Base-by-base conservation (phyloP, 2,888 invertebrate genomes). In the Parnassius mnemosyne region DNA sequence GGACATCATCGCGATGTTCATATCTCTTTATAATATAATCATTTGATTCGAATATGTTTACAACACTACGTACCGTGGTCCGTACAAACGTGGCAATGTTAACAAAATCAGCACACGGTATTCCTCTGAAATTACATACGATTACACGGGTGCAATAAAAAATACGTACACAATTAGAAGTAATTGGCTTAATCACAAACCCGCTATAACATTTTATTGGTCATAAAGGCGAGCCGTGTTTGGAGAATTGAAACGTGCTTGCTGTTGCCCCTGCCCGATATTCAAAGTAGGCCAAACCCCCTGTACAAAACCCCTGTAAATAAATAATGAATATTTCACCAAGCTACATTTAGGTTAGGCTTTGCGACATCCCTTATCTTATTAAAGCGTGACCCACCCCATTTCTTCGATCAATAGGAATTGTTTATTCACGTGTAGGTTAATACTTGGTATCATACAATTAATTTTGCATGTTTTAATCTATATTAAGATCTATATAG, bases 161-260 rank as follows among this genome's bases (percentile, higher is more conserved):
- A 70, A 77, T 81, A 81, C 41, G 70, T 74, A 75, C 71, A 79
- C 78, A 79, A 81, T 79, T 69, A 71, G 69, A 73, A 69, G 78
- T 81, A 81, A 83, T 81, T 78, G 76, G 68, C 73, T 80, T 84
- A 84, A 84, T 84, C 78, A 78, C 77, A 71, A 72, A 70, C 73
- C 75, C 68, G 63, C 74, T 69, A 76, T 85, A 77, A 79, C 73
- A 66, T 79, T 85, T 85, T 83, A 85, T 85, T 74, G 79, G 54
- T 73, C 77, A 71, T 80, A 74, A 80, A 77, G 68, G 75, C 73
- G 69, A 71, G 69, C 66, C 80, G 79, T 80, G 80, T 79, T 81
- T 73, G 71, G 77, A 75, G 75, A 83, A 80, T 78, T 73, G 74
- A 74, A 73, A 73, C 71, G 67, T 73, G 71, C 69, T 70, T 61